Evolutionary conservation across 1,140 invertebrate species (phyloP).

Genomic region (Lasioglossum baleicum): DNA sequence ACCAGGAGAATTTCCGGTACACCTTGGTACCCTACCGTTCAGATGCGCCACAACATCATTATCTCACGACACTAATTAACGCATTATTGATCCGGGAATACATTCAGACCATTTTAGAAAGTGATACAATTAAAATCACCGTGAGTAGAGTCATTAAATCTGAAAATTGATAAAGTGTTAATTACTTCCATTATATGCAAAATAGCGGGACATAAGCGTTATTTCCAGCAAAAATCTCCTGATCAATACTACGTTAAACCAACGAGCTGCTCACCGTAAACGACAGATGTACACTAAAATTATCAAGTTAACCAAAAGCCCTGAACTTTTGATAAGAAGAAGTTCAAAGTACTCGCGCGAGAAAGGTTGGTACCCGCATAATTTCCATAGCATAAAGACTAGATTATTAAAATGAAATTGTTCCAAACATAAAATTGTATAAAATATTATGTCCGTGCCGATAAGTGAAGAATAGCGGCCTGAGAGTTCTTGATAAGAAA

Average conservation of each 20-base stretch:
- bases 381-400: neutral
- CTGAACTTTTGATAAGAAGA: neutral
- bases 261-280: neutral
- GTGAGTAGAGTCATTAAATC: neutral
- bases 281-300: neutral
- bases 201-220: too few species aligned
- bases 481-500: too few species aligned
- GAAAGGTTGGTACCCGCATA: slow-evolving; percentile 2
- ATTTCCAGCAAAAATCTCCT: too few species aligned
- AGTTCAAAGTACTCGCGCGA: neutral
- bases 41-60: neutral
- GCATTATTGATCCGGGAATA: too few species aligned
- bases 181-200: too few species aligned
- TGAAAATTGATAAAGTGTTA: too few species aligned
- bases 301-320: neutral
- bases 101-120: too few species aligned
- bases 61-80: neutral
- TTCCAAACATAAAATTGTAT: too few species aligned
- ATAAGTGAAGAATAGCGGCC: too few species aligned
- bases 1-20: neutral
- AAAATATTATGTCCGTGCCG: too few species aligned
- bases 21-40: neutral
- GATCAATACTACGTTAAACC: neutral
- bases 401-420: neutral
- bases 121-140: neutral